Evolutionary conservation across 2,797 vertebrate species (phyloP), one percentile per base, ranked within the genome.

Genomic region (Aselliscus stoliczkanus): DNA sequence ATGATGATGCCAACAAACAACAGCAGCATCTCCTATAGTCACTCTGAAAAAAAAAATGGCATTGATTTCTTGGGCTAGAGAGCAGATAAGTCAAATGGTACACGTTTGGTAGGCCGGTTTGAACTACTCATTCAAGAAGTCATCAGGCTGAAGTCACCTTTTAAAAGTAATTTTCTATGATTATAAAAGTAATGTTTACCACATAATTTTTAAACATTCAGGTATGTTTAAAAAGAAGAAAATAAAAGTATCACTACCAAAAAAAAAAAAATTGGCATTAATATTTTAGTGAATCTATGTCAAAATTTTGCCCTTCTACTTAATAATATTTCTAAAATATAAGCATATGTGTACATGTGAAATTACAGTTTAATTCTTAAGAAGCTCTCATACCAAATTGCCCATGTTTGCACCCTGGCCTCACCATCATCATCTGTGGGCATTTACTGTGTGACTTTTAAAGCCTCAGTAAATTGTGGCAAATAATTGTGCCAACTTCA

Each of bases 61-160:
- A 7, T 88, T 90, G 87, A 93, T 15, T 91, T 73, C 37, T 56
- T 73, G 20, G 31, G 23, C 39, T 96, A 73, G 20, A 95, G 89
- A 83, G 87, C 21, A 47, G 77, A 37, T 56, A 34, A 89, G 31
- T 54, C 37, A 52, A 21, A 88, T 73, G 62, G 67, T 82, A 93
- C 0, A 87, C 73, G 77, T 94, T 91, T 95, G 58, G 62, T 4
- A 84, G 72, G 0, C 21, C 69, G 50, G 29, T 1, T 83, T 93
- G 82, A 98, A 67, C 44, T 89, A 92, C 64, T 92, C 39, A 92
- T 84, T 97, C 73, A 27, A 29, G 83, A 96, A 90, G 42, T 64
- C 47, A 92, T 39, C 80, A 93, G 89, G 92, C 79, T 96, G 95
- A 97, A 90, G 75, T 69, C 88, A 97, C 82, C 20, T 75, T 47